These are phyloP conservation scores for Acanthurus tractus DNA, from an alignment of 2,797 vertebrate species.

Conservation along the genomic window DNA sequence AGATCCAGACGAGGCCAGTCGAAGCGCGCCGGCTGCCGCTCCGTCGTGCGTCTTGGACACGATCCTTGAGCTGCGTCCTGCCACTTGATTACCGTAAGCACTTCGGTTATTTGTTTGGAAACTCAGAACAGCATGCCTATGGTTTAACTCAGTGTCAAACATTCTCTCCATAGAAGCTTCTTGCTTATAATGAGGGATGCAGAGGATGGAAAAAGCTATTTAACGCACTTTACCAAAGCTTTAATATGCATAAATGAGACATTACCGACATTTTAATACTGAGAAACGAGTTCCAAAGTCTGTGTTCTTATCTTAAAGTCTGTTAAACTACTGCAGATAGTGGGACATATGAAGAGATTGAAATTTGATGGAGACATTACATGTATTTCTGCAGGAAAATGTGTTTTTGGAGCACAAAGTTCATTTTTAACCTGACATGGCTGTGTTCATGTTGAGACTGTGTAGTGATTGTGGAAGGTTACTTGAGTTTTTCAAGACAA, in stretches of 20 bases:
- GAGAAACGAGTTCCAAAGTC: neutral
- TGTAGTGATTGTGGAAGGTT: slow-evolving; percentile 2
- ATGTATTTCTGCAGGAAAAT: neutral
- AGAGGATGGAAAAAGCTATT: neutral
- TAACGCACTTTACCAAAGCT: neutral
- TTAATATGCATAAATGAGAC: neutral
- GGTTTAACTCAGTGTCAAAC: neutral
- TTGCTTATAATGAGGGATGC: neutral
- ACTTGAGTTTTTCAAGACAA: neutral
- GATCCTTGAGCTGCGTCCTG: slow-evolving; percentile 43
- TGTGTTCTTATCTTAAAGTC: no score
- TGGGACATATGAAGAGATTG: neutral
- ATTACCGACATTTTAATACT: neutral
- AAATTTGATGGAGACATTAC: neutral
- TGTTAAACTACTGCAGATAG: neutral
- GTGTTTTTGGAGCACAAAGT: slow-evolving; percentile 5
- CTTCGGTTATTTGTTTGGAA: slow-evolving; percentile 45
- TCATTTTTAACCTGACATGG: slow-evolving; percentile 6
- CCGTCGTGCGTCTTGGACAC: slow-evolving; percentile 50
- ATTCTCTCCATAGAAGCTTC: neutral
- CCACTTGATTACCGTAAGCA: slow-evolving; percentile 63
- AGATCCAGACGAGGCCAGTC: slow-evolving; percentile 63
- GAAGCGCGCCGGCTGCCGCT: slow-evolving; percentile 52
- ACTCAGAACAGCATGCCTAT: neutral
- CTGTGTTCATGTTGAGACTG: neutral